Conservation (phyloP, 2,113 vertebrate genomes). For the Nycticryphes semicollaris region DNA sequence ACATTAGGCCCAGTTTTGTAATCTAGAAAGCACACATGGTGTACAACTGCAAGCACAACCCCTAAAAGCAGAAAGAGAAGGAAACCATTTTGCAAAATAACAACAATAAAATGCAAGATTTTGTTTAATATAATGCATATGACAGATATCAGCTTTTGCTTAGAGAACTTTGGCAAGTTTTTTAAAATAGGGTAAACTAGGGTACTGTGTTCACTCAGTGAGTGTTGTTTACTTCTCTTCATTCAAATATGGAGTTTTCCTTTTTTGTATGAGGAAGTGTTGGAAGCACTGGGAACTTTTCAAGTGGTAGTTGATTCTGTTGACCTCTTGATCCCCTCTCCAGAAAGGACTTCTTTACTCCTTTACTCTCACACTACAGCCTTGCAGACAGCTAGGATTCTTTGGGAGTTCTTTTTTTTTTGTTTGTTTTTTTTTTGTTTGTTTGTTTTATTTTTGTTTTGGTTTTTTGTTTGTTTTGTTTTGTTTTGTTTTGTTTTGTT, state of each 20-base stretch:
- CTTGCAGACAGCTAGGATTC: not conserved
- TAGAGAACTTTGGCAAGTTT: not conserved
- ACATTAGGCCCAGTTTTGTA: not conserved
- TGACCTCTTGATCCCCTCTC: not conserved
- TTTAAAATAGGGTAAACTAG: not conserved
- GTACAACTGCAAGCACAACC: not conserved
- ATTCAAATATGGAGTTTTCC: not conserved
- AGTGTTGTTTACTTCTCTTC: not conserved
- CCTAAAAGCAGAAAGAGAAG: conserved; percentile 20
- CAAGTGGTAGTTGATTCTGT: not conserved
- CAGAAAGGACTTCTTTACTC: not conserved
- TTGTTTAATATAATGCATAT: not conserved
- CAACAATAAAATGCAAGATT: not conserved
- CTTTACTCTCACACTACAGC: not conserved
- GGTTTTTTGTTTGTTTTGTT: not conserved
- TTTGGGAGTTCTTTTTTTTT: not conserved
- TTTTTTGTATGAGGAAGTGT: not conserved
- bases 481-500: too few relatives aligned
- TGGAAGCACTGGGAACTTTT: not conserved
- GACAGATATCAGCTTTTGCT: not conserved
- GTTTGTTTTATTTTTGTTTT: too few relatives aligned
- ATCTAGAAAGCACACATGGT: not conserved
- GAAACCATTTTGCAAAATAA: not conserved
- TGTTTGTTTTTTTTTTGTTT: not conserved
- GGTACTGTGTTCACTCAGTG: not conserved